Evolutionary conservation across 2,797 vertebrate species (phyloP).

Genomic region (Hybognathus amarus): DNA sequence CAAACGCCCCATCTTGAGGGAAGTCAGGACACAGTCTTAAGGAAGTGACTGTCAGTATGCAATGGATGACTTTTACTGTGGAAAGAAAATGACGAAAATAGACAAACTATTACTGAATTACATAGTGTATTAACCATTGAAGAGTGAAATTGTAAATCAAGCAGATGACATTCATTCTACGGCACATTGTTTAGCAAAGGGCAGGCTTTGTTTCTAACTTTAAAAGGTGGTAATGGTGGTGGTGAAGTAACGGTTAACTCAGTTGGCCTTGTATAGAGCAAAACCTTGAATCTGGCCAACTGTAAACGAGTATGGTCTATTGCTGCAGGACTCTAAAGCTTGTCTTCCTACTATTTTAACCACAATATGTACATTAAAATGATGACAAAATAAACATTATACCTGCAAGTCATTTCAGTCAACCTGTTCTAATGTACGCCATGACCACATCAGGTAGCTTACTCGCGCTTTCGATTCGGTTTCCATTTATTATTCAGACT

Average conservation of each 20-base stretch:
- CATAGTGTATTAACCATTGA: slow-evolving; percentile 72
- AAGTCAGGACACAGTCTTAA: slow-evolving; percentile 75
- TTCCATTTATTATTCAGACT: slow-evolving; percentile 54
- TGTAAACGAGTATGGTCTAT: slow-evolving; percentile 79
- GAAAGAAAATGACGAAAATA: slow-evolving; percentile 52
- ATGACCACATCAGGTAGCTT: slow-evolving; percentile 76
- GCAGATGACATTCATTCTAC: slow-evolving; percentile 66
- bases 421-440: slow-evolving; percentile 69
- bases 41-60: slow-evolving; percentile 83
- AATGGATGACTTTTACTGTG: slow-evolving; percentile 76
- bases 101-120: slow-evolving; percentile 63
- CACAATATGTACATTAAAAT: slow-evolving; percentile 75
- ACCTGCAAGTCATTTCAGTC: slow-evolving; percentile 67
- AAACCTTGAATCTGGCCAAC: slow-evolving; percentile 69
- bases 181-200: slow-evolving; percentile 75
- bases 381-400: slow-evolving; percentile 61
- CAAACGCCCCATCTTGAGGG: slow-evolving; percentile 64
- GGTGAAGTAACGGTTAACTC: slow-evolving; percentile 57
- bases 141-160: slow-evolving; percentile 63
- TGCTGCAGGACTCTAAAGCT: slow-evolving; percentile 93
- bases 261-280: slow-evolving; percentile 59
- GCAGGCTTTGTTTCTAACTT: slow-evolving; percentile 60
- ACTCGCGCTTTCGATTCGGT: slow-evolving; percentile 63
- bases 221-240: slow-evolving; percentile 47
- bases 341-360: slow-evolving; percentile 91